Percentiles rank a stretch among this genome's conserved stretches.
phyloP scores from a whole-genome alignment of 2,888 invertebrate species.

The Elegia similella region DNA sequence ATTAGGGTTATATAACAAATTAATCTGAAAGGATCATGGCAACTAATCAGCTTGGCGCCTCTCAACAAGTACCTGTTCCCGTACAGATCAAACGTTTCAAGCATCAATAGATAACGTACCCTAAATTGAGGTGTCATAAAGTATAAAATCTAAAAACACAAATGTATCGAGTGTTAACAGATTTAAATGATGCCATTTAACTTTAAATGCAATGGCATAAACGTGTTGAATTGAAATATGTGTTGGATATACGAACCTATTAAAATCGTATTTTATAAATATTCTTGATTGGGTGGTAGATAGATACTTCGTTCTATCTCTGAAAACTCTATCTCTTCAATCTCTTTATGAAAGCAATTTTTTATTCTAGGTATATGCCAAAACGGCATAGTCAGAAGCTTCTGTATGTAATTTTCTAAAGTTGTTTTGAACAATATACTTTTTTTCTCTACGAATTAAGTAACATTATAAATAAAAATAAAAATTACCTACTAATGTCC shows the following conservation, averaged over 20 bases:
- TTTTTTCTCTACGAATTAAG: too few relatives aligned
- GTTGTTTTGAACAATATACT: too few relatives aligned
- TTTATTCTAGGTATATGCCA: too few relatives aligned
- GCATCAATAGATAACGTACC: neutral
- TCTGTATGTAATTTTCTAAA: too few relatives aligned
- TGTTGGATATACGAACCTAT: neutral
- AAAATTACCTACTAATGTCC: too few relatives aligned
- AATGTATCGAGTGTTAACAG: neutral
- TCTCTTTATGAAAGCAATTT: too few relatives aligned
- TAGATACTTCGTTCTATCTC: too few relatives aligned
- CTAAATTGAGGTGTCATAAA: neutral
- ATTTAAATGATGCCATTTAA: conserved; percentile 4
- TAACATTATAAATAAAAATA: too few relatives aligned
- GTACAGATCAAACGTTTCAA: conserved; percentile 31
- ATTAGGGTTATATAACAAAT: conserved; percentile 57
- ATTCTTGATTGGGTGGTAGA: too few relatives aligned
- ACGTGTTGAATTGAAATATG: neutral
- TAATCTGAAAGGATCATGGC: conserved; percentile 47
- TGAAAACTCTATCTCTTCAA: too few relatives aligned
- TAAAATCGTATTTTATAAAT: neutral
- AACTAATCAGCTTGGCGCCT: conserved; percentile 57
- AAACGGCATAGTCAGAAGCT: too few relatives aligned
- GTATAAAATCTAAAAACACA: neutral
- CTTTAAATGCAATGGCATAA: neutral
- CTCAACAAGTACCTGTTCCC: conserved; percentile 29